phyloP scores from a whole-genome alignment of 2,113 vertebrate genomes.

The Pavo muticus region DNA sequence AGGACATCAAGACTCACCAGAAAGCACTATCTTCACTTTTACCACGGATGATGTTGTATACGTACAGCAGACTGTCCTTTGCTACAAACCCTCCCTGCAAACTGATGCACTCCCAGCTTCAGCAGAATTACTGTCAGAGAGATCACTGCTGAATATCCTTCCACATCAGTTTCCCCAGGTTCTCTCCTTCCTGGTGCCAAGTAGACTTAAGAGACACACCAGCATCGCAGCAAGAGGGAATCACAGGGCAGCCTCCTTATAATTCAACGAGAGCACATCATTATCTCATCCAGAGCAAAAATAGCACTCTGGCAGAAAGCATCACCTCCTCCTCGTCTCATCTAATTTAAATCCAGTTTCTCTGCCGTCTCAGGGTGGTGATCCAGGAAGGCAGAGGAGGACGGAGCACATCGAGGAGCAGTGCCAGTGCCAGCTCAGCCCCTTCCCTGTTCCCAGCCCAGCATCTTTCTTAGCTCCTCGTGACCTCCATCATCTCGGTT shows the following conservation, averaged over 20 bases:
- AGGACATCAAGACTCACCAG: background rate
- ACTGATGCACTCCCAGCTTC: background rate
- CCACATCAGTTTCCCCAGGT: background rate
- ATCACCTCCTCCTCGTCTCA: background rate
- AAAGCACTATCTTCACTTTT: background rate
- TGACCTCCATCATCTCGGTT: background rate
- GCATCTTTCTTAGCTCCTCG: background rate
- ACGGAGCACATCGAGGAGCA: background rate
- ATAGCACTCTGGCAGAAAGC: background rate
- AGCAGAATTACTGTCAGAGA: background rate
- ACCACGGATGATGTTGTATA: accelerated
- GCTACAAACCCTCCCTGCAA: background rate
- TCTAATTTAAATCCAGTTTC: background rate
- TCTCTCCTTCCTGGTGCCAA: background rate
- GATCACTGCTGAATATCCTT: background rate
- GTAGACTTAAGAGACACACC: background rate
- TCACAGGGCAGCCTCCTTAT: background rate
- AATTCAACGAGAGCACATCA: background rate
- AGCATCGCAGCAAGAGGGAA: background rate
- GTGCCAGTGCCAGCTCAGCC: background rate
- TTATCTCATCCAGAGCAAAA: background rate
- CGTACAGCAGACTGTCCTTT: background rate
- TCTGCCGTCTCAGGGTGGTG: background rate
- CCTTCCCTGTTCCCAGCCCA: background rate
- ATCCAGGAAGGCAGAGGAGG: background rate